Evolutionary conservation across 2,888 invertebrate genomes (phyloP), one percentile per base, ranked within the genome.

Genomic region (Diaphora mendica): DNA sequence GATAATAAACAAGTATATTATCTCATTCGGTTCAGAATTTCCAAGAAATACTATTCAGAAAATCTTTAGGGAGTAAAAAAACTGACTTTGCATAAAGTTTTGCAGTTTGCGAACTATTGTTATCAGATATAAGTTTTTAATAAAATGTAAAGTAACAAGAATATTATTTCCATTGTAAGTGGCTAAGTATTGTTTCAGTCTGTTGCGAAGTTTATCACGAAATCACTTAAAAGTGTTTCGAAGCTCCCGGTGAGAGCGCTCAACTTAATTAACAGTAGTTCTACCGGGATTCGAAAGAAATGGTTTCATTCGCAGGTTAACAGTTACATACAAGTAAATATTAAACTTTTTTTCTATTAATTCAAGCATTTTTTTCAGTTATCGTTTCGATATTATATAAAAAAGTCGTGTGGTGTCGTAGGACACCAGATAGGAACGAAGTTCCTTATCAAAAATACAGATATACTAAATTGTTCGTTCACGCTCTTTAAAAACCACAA

Each of bases 261-360:
- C 87, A 86, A 90, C 89, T 92, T 90, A 91, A 91, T 91, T 92
- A 91, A 91, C 91, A 92, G 86, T 90, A 90, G 86, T 88, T 87
- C 85, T 85, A 75, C 75, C 62, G 86, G 87, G 88, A 87, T 87
- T 87, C 81, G 78, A 88, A 88, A 70, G 73, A 73, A 74, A 72
- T 76, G 81, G 79, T 77, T 80, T 78, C 77, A 73, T 79, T 78
- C 74, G 68, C 70, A 48, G 48, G 20, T 48, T 48, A 15, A 20
- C 77, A 77, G 80, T 85, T 79, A 77, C 71, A 71, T 72, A 71
- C 55, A 66, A 66, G 72, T 74, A 64, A 70, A 68, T 71, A 75
- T 59, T 72, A 3, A 23, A 62, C 65, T 48, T 15, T 30, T 69
- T 48, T 48, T 44, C 3, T 15, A 44, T 17, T 48, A 48, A 48